Percentiles rank a stretch among this genome's conserved stretches.
These are phyloP conservation scores for Tyrannus savana DNA, from an alignment of 2,113 vertebrate genomes.

Conservation along the genomic window DNA sequence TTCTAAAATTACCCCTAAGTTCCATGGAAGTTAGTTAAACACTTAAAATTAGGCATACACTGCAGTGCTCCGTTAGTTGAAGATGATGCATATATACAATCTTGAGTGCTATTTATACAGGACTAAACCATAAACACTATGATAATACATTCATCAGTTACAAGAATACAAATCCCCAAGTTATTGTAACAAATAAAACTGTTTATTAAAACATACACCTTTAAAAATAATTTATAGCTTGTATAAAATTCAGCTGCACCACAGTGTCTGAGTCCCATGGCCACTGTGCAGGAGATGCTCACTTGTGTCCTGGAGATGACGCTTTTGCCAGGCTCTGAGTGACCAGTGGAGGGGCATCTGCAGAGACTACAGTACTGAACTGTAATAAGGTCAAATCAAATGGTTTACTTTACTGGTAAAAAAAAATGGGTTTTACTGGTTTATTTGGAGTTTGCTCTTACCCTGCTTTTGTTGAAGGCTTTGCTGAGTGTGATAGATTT, in stretches of 20 bases:
- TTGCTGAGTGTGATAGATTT: neutral
- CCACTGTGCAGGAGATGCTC: neutral
- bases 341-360: neutral
- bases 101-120: neutral
- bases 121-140: neutral
- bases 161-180: constrained; percentile 22
- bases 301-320: neutral
- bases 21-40: neutral
- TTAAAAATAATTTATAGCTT: neutral
- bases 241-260: neutral
- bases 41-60: neutral
- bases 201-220: neutral
- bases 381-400: neutral
- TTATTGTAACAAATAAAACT: neutral
- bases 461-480: neutral
- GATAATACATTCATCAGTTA: neutral
- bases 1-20: neutral
- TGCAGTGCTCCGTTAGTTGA: neutral
- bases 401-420: neutral
- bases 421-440: neutral
- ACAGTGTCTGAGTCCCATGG: neutral
- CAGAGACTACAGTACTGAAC: neutral
- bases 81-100: neutral
- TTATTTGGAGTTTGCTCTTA: neutral
- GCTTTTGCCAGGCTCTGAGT: neutral